Evolutionary conservation across 1,140 invertebrate genomes (phyloP).

Genomic region (Caenorhabditis inopinata): DNA sequence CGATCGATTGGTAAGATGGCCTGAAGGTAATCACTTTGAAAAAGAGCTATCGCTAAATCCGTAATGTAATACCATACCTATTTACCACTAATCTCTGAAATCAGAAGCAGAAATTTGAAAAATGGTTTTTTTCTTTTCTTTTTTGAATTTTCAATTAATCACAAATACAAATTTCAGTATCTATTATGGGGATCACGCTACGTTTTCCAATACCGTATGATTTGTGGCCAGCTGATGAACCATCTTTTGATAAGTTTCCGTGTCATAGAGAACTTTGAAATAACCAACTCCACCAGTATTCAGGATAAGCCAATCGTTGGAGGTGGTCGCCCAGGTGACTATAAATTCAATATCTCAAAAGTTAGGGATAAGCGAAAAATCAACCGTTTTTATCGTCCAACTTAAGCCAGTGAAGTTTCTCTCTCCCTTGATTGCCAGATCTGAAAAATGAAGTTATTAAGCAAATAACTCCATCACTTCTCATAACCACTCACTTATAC

Average conservation of each 20-base stretch:
- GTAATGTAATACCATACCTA: too few species aligned
- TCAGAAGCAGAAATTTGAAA: not conserved
- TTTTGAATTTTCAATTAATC: too few species aligned
- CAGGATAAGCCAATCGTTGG: constrained; percentile 49
- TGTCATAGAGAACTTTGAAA: constrained; percentile 55
- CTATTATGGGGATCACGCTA: too few species aligned
- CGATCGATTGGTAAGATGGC: constrained; percentile 49
- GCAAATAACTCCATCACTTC: not conserved
- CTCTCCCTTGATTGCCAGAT: constrained; percentile 12
- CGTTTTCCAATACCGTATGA: constrained; percentile 40
- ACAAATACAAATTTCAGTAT: too few species aligned
- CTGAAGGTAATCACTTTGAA: too few species aligned
- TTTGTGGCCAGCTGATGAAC: constrained; percentile 44
- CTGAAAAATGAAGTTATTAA: not conserved
- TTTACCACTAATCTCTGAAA: too few species aligned
- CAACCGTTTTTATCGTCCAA: constrained; percentile 34
- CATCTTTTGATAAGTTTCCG: constrained; percentile 48
- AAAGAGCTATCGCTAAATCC: too few species aligned
- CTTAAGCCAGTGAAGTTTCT: constrained; percentile 47
- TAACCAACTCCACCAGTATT: constrained; percentile 56
- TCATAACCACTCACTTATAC: not conserved
- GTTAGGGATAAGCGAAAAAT: not conserved
- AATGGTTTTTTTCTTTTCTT: not conserved
- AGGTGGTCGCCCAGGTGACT: not conserved
- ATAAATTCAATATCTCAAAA: constrained; percentile 35